These are phyloP conservation scores for Crenichthys baileyi DNA, from an alignment of 2,797 vertebrate species.

Conservation along the genomic window DNA sequence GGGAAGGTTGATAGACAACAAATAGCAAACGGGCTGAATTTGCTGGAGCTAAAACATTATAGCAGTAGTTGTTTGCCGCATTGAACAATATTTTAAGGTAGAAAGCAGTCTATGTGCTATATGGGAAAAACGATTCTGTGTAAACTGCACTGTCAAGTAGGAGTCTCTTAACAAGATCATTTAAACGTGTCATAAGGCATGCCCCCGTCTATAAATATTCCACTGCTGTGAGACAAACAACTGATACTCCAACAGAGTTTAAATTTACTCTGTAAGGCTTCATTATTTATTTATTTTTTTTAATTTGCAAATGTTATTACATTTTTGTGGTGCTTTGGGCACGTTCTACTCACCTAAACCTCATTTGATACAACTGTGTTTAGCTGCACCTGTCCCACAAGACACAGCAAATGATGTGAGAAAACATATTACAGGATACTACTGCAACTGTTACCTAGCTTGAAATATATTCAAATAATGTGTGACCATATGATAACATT, in stretches of 20 bases:
- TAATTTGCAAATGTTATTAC: neutral
- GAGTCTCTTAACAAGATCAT: neutral
- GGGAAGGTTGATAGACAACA: conserved; percentile 30
- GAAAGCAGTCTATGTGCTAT: neutral
- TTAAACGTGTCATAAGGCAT: neutral
- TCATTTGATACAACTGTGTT: no score
- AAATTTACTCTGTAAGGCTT: neutral
- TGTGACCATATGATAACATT: no score
- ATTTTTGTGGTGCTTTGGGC: neutral
- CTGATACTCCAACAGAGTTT: neutral
- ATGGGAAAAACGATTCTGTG: conserved; percentile 10
- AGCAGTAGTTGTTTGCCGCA: conserved; percentile 4
- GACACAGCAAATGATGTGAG: no score
- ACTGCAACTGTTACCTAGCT: neutral
- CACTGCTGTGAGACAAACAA: neutral
- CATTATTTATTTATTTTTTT: neutral
- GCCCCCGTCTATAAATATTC: neutral
- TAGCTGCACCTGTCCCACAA: no score
- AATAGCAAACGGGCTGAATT: conserved; percentile 35
- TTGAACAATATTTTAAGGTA: conserved; percentile 16
- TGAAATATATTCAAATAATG: neutral
- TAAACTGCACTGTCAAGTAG: conserved; percentile 11
- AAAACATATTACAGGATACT: neutral
- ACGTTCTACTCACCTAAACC: neutral
- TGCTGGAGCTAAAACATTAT: conserved; percentile 13